Percentiles rank a stretch among this genome's conserved stretches.
phyloP scores from a whole-genome alignment of 2,113 vertebrate genomes.

The Papio anubis region DNA sequence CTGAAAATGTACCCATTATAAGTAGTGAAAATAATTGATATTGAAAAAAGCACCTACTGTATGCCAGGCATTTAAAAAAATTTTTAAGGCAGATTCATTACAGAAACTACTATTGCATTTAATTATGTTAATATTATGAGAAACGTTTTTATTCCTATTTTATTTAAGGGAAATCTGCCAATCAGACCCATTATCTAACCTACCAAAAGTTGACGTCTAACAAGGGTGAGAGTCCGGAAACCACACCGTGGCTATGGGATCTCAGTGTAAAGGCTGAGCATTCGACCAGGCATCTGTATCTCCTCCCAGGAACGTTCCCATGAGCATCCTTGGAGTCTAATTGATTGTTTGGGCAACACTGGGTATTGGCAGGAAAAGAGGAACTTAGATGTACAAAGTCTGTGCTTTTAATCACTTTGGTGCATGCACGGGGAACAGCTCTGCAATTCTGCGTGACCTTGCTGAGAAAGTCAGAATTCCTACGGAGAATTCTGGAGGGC shows the following conservation, averaged over 20 bases:
- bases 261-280: neutral
- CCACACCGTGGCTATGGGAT: accelerated
- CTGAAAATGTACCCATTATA: neutral
- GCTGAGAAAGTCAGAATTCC: neutral
- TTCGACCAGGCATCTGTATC: accelerated
- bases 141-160: neutral
- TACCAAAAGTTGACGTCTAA: neutral
- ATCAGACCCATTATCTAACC: too few relatives aligned
- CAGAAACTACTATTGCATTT: neutral
- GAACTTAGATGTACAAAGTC: neutral
- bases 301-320: neutral
- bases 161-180: neutral
- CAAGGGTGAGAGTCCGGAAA: neutral
- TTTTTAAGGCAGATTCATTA: neutral
- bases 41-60: neutral
- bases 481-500: neutral
- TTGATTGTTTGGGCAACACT: neutral
- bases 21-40: neutral
- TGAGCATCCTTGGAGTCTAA: neutral
- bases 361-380: neutral
- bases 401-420: neutral
- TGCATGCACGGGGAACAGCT: accelerated
- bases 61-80: neutral
- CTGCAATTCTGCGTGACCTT: neutral
- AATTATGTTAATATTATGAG: neutral